phyloP scores from a whole-genome alignment of 1,140 invertebrate genomes.

The Temnothorax longispinosus region DNA sequence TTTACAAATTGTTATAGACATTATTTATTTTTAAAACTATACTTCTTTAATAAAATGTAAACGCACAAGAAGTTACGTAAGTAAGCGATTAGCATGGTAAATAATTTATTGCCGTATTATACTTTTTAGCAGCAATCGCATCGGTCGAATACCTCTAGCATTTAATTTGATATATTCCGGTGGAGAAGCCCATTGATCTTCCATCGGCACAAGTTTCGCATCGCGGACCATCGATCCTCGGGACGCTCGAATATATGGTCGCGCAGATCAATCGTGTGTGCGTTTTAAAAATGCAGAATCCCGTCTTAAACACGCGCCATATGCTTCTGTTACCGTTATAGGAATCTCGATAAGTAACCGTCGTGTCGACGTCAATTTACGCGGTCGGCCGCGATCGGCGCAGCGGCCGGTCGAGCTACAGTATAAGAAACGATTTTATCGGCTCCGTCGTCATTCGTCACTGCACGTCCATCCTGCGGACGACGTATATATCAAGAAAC shows the following conservation, averaged over 20 bases:
- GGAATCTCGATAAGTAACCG: constrained; percentile 55
- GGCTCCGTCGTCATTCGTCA: constrained; percentile 59
- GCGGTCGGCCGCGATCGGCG: constrained; percentile 49
- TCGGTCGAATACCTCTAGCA: constrained; percentile 19
- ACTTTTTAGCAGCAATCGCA: background rate
- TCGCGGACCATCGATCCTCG: constrained; percentile 36
- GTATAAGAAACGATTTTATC: constrained; percentile 71
- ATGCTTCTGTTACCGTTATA: background rate
- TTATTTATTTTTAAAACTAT: background rate
- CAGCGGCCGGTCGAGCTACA: constrained; percentile 17
- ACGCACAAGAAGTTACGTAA: background rate
- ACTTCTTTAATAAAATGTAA: background rate
- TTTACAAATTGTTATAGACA: background rate
- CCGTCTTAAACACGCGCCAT: constrained; percentile 49
- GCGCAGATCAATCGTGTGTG: background rate
- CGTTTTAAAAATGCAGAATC: constrained; percentile 61
- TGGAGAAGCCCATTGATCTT: constrained; percentile 32
- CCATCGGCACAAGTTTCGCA: background rate
- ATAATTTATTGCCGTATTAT: constrained; percentile 40
- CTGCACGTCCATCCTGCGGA: constrained; percentile 31
- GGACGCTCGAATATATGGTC: constrained; percentile 59
- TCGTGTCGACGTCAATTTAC: constrained; percentile 67
- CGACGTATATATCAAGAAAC: constrained; percentile 23
- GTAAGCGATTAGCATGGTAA: background rate
- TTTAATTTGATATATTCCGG: constrained; percentile 10